phyloP scores from a whole-genome alignment of 1,140 invertebrate species.

The Musca vetustissima region DNA sequence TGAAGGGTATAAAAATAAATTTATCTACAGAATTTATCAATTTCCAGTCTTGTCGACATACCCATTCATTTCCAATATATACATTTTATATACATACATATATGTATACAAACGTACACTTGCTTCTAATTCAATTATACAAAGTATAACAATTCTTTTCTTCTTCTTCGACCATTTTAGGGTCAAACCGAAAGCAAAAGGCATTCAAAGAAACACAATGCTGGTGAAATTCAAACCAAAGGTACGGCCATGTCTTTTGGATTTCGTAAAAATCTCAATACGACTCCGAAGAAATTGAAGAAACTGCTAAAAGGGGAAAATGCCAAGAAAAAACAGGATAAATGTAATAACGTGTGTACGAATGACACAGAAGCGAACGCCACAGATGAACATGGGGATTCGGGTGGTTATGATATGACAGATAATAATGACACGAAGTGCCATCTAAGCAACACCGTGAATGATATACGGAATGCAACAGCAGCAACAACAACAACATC shows the following conservation, averaged over 20 bases:
- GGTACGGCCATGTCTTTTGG: slow-evolving; percentile 58
- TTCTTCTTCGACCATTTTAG: slow-evolving; percentile 29
- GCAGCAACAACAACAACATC: not conserved
- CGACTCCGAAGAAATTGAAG: slow-evolving; percentile 52
- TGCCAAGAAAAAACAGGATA: slow-evolving; percentile 28
- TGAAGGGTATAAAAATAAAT: too few species aligned
- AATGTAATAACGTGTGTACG: slow-evolving; percentile 21
- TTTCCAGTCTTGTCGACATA: too few species aligned
- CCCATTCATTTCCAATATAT: too few species aligned
- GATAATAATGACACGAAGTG: too few species aligned
- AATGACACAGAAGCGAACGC: not conserved
- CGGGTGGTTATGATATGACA: too few species aligned
- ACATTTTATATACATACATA: too few species aligned
- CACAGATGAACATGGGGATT: not conserved
- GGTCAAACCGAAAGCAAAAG: slow-evolving; percentile 56
- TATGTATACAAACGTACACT: too few species aligned
- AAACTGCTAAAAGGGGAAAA: slow-evolving; percentile 43
- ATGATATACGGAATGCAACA: slow-evolving; percentile 4
- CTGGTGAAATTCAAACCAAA: slow-evolving; percentile 45
- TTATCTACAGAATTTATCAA: too few species aligned
- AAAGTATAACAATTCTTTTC: too few species aligned
- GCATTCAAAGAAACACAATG: slow-evolving; percentile 31
- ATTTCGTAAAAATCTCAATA: slow-evolving; percentile 55
- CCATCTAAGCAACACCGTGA: slow-evolving; percentile 32
- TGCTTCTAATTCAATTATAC: not conserved